Evolutionary conservation across 2,797 vertebrate genomes (phyloP).

Genomic region (Hafferia zeledoni): DNA sequence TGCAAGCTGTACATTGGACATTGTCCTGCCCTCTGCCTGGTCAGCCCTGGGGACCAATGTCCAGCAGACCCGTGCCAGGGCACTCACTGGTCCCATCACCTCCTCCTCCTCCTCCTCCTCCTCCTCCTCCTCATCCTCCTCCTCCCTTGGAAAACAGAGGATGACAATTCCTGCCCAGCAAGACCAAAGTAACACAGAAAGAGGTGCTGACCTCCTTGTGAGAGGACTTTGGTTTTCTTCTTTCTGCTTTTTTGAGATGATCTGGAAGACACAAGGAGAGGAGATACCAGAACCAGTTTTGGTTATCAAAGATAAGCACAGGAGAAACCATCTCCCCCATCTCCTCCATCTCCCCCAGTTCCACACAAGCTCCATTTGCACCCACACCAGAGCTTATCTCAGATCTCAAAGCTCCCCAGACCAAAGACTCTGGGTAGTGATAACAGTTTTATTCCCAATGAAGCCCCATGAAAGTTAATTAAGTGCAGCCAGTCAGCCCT

Average conservation of each 20-base stretch:
- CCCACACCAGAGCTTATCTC: neutral
- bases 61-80: neutral
- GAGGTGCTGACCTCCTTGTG: slow-evolving; percentile 63
- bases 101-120: neutral
- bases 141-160: neutral
- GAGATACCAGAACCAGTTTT: neutral
- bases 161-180: neutral
- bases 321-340: neutral
- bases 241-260: slow-evolving; percentile 66
- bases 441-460: neutral
- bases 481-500: neutral
- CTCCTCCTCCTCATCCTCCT: neutral
- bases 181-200: neutral
- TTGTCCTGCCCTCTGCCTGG: neutral
- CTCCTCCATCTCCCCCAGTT: neutral
- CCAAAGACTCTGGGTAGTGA: neutral
- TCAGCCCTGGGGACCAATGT: neutral
- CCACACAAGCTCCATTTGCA: neutral
- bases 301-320: neutral
- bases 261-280: slow-evolving; percentile 69
- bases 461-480: neutral
- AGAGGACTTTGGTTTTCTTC: slow-evolving; percentile 67
- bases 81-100: neutral
- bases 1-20: neutral
- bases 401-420: neutral